Percentiles rank a stretch among this genome's conserved stretches.
Conservation (phyloP, 2,113 vertebrate species). For the Panthera uncia region DNA sequence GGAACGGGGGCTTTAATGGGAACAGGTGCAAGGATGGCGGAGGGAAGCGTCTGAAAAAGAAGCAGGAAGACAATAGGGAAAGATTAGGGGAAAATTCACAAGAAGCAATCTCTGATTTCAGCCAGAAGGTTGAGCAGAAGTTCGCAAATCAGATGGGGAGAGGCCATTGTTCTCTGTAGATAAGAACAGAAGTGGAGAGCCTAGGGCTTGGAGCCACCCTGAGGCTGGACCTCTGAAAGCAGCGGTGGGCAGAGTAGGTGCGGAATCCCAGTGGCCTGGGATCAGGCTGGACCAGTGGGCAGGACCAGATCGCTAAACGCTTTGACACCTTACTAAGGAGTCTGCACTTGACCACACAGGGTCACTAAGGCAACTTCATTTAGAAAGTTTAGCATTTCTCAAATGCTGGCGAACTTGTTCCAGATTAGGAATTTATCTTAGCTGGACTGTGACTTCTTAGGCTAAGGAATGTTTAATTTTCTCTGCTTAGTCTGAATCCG, state of each 20-base stretch:
- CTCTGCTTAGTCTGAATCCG: background rate
- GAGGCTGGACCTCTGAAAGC: background rate
- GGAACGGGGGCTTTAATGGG: background rate
- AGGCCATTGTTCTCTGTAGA: background rate
- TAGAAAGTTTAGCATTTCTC: background rate
- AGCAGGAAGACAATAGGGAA: background rate
- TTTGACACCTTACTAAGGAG: background rate
- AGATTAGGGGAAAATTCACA: background rate
- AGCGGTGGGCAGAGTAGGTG: rapidly evolving
- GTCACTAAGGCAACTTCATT: background rate
- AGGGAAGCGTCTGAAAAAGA: background rate
- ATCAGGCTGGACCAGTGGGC: background rate
- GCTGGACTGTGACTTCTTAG: background rate
- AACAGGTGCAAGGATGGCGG: background rate
- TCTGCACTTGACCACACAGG: background rate
- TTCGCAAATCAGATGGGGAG: background rate
- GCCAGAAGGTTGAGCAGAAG: background rate
- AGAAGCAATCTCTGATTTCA: background rate
- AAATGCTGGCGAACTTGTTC: background rate
- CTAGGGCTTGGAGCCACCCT: background rate
- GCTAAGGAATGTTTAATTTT: background rate
- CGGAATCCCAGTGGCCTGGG: rapidly evolving
- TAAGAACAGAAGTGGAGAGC: background rate
- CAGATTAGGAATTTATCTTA: background rate
- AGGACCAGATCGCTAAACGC: background rate